These are phyloP conservation scores for Hydrocynus forskahlii DNA, from an alignment of 2,797 vertebrate genomes.

Conservation along the genomic window DNA sequence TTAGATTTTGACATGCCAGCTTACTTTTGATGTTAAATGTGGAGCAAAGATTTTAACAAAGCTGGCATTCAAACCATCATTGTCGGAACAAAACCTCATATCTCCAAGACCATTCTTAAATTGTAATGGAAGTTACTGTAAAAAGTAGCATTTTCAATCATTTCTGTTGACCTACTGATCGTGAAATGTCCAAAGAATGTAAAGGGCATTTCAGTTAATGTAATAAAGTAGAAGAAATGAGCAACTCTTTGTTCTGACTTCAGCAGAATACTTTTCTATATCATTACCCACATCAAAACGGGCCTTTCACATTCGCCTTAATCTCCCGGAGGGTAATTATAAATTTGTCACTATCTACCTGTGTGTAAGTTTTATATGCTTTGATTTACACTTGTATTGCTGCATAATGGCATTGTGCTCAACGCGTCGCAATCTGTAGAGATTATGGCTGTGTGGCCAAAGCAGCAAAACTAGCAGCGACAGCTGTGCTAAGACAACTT, in stretches of 20 bases:
- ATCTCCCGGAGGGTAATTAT: slow-evolving; percentile 63
- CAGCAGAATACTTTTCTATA: background rate
- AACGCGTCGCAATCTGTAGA: slow-evolving; percentile 70
- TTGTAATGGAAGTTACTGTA: too few species aligned
- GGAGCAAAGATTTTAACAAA: background rate
- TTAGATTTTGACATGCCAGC: background rate
- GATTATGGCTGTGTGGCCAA: slow-evolving; percentile 70
- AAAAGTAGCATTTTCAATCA: too few species aligned
- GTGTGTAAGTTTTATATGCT: background rate
- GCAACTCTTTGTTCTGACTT: background rate
- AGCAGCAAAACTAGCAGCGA: slow-evolving; percentile 83
- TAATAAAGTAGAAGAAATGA: too few species aligned
- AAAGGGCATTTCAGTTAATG: too few species aligned
- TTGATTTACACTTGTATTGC: slow-evolving; percentile 50
- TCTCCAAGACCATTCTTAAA: background rate
- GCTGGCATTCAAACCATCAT: background rate
- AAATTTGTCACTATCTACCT: slow-evolving; percentile 47
- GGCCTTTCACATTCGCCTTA: background rate
- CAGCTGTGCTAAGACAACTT: slow-evolving; percentile 79
- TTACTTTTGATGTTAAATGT: background rate
- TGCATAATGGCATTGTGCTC: slow-evolving; percentile 62
- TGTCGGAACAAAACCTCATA: too few species aligned
- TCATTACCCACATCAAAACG: background rate
- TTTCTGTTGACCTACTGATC: too few species aligned
- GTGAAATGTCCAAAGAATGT: too few species aligned